Conservation (phyloP, 2,113 vertebrate species). For the mouse (Mus musculus) region GRCm39 chr11:114006001-114006500, state of each 20-base stretch:
- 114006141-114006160: accelerated
- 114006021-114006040: not conserved
- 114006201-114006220: not conserved
- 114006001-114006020: not conserved
- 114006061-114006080: not conserved
- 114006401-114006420: not conserved
- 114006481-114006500: constrained; percentile 73
- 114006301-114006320: not conserved
- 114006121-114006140: not conserved
- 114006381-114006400: not conserved
- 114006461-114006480: constrained; percentile 78
- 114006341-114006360: not conserved
- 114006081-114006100: not conserved
- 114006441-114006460: constrained; percentile 48
- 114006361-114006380: not conserved
- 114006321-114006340: not conserved
- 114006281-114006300: not conserved
- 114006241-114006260: not conserved
- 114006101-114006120: not conserved
- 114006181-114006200: not conserved
- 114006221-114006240: not conserved
- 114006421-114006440: constrained; percentile 10
- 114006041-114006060: not conserved
- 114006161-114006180: not conserved
- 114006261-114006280: not conserved